Evolutionary conservation across 2,113 vertebrate genomes (phyloP).

Genomic region (Arenaria interpres): DNA sequence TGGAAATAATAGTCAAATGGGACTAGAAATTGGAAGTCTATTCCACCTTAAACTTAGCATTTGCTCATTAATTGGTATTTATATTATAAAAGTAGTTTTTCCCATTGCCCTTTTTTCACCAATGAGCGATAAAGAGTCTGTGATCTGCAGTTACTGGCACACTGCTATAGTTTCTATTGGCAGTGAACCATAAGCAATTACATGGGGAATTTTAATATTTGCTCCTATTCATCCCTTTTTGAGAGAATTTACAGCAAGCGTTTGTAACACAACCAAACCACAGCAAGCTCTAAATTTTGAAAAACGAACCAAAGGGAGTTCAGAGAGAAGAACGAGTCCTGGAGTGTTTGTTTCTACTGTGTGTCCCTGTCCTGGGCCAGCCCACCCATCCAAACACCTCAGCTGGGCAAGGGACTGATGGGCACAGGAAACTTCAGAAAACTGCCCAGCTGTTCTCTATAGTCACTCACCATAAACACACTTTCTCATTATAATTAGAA

Average conservation of each 20-base stretch:
- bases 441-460: neutral
- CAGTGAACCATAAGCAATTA: neutral
- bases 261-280: neutral
- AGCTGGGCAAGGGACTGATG: rapidly evolving
- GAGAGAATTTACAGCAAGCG: neutral
- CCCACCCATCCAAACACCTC: neutral
- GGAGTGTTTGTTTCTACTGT: neutral
- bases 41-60: neutral
- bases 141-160: neutral
- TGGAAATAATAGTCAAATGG: neutral
- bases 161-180: neutral
- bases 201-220: neutral
- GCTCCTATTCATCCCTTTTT: neutral
- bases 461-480: neutral
- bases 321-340: neutral
- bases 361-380: neutral
- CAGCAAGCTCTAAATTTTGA: neutral
- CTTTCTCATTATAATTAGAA: neutral
- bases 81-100: neutral
- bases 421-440: neutral
- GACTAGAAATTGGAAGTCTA: neutral
- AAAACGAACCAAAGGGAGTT: neutral
- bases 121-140: neutral
- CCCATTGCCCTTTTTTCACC: neutral
- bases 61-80: neutral